Percentiles rank a stretch among this genome's conserved stretches.
phyloP scores from a whole-genome alignment of 1,140 invertebrate genomes.

The Saxidomus purpurata region DNA sequence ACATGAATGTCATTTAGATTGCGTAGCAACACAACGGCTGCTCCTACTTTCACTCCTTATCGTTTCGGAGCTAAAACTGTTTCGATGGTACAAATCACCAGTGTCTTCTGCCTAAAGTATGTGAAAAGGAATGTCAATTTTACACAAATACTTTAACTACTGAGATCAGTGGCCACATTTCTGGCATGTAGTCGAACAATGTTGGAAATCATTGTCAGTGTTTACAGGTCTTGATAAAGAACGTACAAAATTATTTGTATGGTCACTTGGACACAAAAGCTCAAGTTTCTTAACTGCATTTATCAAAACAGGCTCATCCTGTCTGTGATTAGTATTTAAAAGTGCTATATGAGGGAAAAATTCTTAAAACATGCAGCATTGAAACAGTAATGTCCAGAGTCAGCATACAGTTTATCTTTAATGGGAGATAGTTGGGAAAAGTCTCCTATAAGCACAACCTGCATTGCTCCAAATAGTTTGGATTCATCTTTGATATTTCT shows the following conservation, averaged over 20 bases:
- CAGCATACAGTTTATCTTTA: slow-evolving; percentile 52
- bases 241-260: not conserved
- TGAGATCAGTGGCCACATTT: not conserved
- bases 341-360: not conserved
- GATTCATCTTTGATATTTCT: slow-evolving; percentile 8
- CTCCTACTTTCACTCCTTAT: not conserved
- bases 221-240: not conserved
- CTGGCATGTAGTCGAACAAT: not conserved
- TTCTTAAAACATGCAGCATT: not conserved
- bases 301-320: not conserved
- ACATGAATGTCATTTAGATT: slow-evolving; percentile 37
- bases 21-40: slow-evolving; percentile 15
- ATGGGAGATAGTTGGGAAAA: slow-evolving; percentile 64
- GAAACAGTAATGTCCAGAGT: slow-evolving; percentile 50
- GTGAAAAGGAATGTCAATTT: not conserved
- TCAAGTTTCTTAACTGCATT: not conserved
- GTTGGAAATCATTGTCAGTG: not conserved
- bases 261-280: not conserved
- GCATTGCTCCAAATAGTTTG: slow-evolving; percentile 54
- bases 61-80: not conserved
- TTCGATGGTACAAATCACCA: not conserved
- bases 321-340: not conserved
- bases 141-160: not conserved
- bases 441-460: slow-evolving; percentile 58
- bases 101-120: not conserved